A percentile compares a stretch with the other conserved stretches of the same genome.
These are phyloP conservation scores for Mongoloraphidia duomilia DNA, from an alignment of 2,888 invertebrate genomes.

Conservation along the genomic window DNA sequence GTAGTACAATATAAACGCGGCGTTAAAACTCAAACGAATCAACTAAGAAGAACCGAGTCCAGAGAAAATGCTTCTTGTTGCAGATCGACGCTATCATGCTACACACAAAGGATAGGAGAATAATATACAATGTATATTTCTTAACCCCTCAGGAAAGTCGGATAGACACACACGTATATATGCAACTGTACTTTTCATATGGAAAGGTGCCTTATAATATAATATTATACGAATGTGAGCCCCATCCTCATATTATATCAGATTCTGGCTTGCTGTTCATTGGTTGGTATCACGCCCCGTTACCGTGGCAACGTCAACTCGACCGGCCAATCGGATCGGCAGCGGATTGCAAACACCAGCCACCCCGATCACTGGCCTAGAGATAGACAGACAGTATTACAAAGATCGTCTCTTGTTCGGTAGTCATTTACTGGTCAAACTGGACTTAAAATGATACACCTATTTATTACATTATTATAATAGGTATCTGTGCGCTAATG, in stretches of 20 bases:
- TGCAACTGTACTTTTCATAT: too few relatives aligned
- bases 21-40: too few relatives aligned
- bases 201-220: too few relatives aligned
- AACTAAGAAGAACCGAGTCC: too few relatives aligned
- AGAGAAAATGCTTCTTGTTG: too few relatives aligned
- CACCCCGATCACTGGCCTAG: background rate
- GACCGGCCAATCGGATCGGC: slow-evolving; percentile 24
- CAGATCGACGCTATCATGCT: too few relatives aligned
- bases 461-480: background rate
- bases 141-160: too few relatives aligned
- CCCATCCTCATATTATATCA: background rate
- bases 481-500: background rate
- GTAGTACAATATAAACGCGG: too few relatives aligned
- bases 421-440: background rate
- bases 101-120: too few relatives aligned
- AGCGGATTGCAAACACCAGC: slow-evolving; percentile 12
- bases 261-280: slow-evolving; percentile 18
- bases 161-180: too few relatives aligned
- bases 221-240: too few relatives aligned
- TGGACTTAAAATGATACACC: background rate
- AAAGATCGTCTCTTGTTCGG: background rate
- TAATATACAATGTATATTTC: too few relatives aligned
- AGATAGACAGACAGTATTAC: background rate
- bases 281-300: slow-evolving; percentile 24
- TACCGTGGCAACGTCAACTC: slow-evolving; percentile 29